phyloP scores from a whole-genome alignment of 2,113 vertebrate species.

The Paralichthys olivaceus region DNA sequence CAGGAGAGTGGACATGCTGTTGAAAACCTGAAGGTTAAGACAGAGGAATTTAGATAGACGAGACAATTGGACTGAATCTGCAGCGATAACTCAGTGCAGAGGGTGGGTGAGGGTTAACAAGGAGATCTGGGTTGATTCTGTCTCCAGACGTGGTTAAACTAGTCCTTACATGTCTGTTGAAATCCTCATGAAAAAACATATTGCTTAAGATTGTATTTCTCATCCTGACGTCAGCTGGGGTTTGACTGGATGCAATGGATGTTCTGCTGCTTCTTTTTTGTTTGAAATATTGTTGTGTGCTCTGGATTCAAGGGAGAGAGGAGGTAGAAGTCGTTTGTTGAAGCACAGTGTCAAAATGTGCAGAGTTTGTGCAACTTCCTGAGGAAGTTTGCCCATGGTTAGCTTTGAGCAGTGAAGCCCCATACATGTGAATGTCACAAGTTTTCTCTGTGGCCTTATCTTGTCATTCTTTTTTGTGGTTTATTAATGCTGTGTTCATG shows the following conservation, averaged over 20 bases:
- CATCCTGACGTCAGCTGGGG: not conserved
- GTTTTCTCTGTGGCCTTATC: not conserved
- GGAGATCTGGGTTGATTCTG: not conserved
- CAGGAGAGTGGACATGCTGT: conserved; percentile 22
- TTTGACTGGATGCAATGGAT: not conserved
- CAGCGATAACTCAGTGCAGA: not conserved
- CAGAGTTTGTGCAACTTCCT: conserved; percentile 66
- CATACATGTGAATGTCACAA: conserved; percentile 25
- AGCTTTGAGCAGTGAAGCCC: not conserved
- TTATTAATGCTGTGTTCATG: not conserved
- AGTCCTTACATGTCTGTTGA: not conserved
- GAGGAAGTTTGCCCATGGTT: conserved; percentile 62
- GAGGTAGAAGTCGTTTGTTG: not conserved
- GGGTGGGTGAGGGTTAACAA: not conserved
- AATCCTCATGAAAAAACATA: not conserved
- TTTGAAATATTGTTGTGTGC: not conserved
- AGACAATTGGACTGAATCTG: conserved; percentile 4
- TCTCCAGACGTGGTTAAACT: not conserved
- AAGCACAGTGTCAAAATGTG: conserved; percentile 42
- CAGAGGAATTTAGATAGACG: not conserved
- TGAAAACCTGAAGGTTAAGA: conserved; percentile 10
- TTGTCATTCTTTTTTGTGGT: not conserved
- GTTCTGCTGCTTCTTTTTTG: not conserved
- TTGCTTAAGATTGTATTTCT: not conserved
- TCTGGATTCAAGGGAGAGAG: not conserved